Percentiles rank a stretch among this genome's conserved stretches.
Evolutionary conservation across 2,888 invertebrate genomes (phyloP).

Genomic region (Eretmocerus hayati): DNA sequence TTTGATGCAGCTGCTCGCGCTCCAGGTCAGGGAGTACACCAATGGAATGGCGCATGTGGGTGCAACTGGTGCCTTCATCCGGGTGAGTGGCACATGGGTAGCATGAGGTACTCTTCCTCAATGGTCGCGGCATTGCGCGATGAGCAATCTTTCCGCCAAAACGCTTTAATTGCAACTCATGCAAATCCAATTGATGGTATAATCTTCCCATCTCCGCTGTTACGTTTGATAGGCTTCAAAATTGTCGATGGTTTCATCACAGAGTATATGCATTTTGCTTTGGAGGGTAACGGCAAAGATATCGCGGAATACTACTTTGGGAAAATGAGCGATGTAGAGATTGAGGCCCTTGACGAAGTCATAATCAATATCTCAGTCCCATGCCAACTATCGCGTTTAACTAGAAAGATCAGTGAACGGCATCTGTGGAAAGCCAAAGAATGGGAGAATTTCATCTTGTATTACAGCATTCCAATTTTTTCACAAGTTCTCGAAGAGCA

Average conservation of each 20-base stretch:
- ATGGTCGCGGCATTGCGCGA: too few relatives aligned
- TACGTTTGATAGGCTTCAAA: constrained; percentile 9
- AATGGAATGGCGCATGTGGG: not conserved
- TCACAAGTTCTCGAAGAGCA: not conserved
- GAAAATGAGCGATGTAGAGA: too few relatives aligned
- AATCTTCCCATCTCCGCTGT: constrained; percentile 6
- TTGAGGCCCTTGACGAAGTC: too few relatives aligned
- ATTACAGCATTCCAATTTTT: too few relatives aligned
- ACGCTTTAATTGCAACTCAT: not conserved
- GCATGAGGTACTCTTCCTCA: not conserved
- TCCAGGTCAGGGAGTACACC: not conserved
- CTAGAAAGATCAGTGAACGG: too few relatives aligned
- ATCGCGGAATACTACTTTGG: not conserved
- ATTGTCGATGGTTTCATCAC: constrained; percentile 9
- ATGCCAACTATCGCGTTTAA: too few relatives aligned
- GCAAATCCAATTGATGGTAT: not conserved
- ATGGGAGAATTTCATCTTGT: too few relatives aligned
- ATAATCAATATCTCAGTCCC: too few relatives aligned
- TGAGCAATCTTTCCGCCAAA: not conserved
- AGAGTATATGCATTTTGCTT: constrained; percentile 8
- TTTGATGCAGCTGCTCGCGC: not conserved
- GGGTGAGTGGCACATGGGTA: not conserved
- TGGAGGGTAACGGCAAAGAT: constrained; percentile 7
- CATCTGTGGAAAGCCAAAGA: too few relatives aligned
- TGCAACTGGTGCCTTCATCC: constrained; percentile 7